phyloP scores from a whole-genome alignment of 2,113 vertebrate genomes.

The Leucosticte australis region DNA sequence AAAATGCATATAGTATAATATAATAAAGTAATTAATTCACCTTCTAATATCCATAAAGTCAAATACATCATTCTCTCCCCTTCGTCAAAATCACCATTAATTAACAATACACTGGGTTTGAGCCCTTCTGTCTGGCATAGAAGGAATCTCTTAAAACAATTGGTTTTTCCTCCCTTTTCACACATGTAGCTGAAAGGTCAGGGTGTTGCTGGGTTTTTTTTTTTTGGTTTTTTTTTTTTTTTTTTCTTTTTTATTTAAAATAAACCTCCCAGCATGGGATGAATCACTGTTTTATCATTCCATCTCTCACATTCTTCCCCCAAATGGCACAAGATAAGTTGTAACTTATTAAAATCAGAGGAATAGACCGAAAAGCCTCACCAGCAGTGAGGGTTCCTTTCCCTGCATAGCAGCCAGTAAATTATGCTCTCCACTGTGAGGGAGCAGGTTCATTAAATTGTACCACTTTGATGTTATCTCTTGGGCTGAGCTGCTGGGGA shows the following conservation, averaged over 20 bases:
- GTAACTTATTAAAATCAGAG: neutral
- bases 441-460: slow-evolving; percentile 26
- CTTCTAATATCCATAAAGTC: too few species aligned
- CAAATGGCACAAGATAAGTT: neutral
- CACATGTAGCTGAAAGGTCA: neutral
- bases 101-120: neutral
- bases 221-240: too few species aligned
- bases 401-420: neutral
- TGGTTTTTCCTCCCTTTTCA: neutral
- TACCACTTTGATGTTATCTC: slow-evolving; percentile 44
- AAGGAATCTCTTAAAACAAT: neutral
- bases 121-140: neutral
- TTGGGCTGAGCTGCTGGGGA: neutral
- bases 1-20: too few species aligned
- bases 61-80: too few species aligned
- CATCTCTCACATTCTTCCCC: neutral
- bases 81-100: too few species aligned
- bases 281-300: neutral
- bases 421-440: neutral
- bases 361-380: neutral
- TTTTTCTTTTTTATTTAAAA: neutral
- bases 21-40: too few species aligned
- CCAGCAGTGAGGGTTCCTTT: neutral
- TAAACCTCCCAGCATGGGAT: neutral
- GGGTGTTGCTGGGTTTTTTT: neutral